Base-by-base conservation (phyloP, 1,140 invertebrate species). In the Drosophila nasuta region DNA sequence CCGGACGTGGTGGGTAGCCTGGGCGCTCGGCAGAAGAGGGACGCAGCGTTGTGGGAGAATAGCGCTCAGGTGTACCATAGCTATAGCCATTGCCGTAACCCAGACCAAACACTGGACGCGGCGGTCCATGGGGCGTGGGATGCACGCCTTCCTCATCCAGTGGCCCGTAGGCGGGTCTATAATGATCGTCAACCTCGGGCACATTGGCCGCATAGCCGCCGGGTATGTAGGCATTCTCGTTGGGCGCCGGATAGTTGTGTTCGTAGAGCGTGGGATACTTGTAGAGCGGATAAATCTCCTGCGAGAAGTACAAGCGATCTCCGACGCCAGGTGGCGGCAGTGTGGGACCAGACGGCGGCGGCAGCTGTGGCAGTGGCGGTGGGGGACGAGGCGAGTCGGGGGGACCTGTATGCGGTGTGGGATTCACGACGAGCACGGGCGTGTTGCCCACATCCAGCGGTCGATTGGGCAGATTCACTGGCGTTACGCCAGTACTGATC, bases 81-180 rank as follows among this genome's bases (percentile, higher is more conserved):
- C 91, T 92, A n/a, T 92, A 92, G 1, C 91, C 91, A 66, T 90
- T 92, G 10, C 91, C 91, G 20, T 92, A 92, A 8, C 91, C 91
- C 54, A 92, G 60, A 0, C 91, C 91, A 41, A 92, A 92, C 1
- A 92, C 80, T 5, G 91, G 91, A 15, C 85, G 75, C 0, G 83
- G 91, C 1, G 86, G 87, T 6, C 79, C 81, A 17, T 91, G 75
- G 0, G 83, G 76, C 6, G 81, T 85, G 3, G 81, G 80, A 6
- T 81, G 52, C 0, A 65, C 13, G 0, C 25, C n/a, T 3, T 79
- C 86, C 5, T 89, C 74, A 4, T 79, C 85, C 1, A 20, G 7
- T 1, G 69, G 63, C 0, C 71, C 80, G 15, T 82, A 77, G 5
- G 77, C 58, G 2, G 90, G 91, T 0, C 82, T 60, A 69, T 92